These are phyloP conservation scores for Epirrita christyi DNA, from an alignment of 2,888 invertebrate species.

Conservation along the genomic window DNA sequence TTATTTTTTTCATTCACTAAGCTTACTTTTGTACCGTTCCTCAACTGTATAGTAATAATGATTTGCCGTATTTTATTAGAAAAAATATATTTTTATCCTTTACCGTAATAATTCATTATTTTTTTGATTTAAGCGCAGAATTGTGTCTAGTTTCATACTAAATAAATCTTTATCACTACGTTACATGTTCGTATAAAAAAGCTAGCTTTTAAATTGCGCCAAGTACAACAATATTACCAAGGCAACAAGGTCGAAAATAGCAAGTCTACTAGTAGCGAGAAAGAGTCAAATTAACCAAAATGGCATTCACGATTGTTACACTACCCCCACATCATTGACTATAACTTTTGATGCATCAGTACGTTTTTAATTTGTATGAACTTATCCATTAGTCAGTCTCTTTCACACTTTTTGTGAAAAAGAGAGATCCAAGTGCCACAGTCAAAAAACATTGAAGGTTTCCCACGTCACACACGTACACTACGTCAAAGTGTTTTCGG, in stretches of 20 bases:
- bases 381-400: neutral
- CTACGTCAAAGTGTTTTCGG: too few species aligned
- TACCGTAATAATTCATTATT: constrained; percentile 42
- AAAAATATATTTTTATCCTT: constrained; percentile 61
- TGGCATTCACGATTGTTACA: neutral
- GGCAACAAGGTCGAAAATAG: constrained; percentile 19
- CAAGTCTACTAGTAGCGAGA: constrained; percentile 11
- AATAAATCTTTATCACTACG: constrained; percentile 47
- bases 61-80: constrained; percentile 61
- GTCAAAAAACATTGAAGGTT: too few species aligned
- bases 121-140: constrained; percentile 57
- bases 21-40: constrained; percentile 55
- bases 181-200: constrained; percentile 49
- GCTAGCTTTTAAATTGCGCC: constrained; percentile 23
- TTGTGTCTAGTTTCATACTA: constrained; percentile 52
- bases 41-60: constrained; percentile 66
- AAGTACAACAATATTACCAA: constrained; percentile 19
- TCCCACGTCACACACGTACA: too few species aligned
- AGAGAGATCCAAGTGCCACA: neutral
- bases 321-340: too few species aligned
- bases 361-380: neutral
- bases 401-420: neutral
- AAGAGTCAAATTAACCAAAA: too few species aligned
- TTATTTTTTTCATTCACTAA: constrained; percentile 27
- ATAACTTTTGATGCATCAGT: too few species aligned